Evolutionary conservation across 2,113 vertebrate species (phyloP).

Genomic region (Scomber scombrus): DNA sequence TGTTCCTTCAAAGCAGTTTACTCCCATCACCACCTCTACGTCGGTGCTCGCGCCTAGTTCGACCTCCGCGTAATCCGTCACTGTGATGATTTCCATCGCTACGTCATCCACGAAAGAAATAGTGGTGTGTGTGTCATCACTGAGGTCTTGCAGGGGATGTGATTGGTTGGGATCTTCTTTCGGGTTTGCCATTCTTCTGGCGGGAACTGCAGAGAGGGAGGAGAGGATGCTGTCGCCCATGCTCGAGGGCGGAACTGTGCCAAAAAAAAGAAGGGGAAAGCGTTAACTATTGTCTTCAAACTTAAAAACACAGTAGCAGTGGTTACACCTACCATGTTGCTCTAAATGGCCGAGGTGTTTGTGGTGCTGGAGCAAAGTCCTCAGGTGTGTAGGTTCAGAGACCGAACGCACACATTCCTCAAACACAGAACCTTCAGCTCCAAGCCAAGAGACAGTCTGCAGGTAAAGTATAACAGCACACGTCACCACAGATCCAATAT

Average conservation of each 20-base stretch:
- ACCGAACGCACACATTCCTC: constrained; percentile 64
- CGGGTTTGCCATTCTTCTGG: not conserved
- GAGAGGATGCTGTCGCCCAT: constrained; percentile 73
- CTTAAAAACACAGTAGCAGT: not conserved
- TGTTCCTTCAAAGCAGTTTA: constrained; percentile 31
- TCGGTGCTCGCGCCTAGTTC: constrained; percentile 48
- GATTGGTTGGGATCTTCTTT: constrained; percentile 10
- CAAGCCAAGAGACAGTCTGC: constrained; percentile 80
- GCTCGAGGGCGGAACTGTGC: constrained; percentile 66
- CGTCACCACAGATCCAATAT: not conserved
- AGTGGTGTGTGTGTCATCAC: constrained; percentile 2
- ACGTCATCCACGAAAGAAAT: constrained; percentile 48
- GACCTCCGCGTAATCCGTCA: constrained; percentile 73
- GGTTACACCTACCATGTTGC: constrained; percentile 63
- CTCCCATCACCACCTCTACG: constrained; percentile 35
- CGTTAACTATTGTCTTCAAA: not conserved
- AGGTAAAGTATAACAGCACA: not conserved
- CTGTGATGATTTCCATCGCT: constrained; percentile 58
- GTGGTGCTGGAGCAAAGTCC: constrained; percentile 75
- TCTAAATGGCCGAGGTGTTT: constrained; percentile 67
- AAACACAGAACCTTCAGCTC: constrained; percentile 35
- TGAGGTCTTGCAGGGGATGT: not conserved
- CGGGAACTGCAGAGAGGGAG: constrained; percentile 56
- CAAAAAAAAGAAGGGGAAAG: not conserved
- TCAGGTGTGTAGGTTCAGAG: constrained; percentile 60